A percentile compares a stretch with the other conserved stretches of the same genome.
phyloP scores from a whole-genome alignment of 2,113 vertebrate species.

The Pachypanchax playfairii region DNA sequence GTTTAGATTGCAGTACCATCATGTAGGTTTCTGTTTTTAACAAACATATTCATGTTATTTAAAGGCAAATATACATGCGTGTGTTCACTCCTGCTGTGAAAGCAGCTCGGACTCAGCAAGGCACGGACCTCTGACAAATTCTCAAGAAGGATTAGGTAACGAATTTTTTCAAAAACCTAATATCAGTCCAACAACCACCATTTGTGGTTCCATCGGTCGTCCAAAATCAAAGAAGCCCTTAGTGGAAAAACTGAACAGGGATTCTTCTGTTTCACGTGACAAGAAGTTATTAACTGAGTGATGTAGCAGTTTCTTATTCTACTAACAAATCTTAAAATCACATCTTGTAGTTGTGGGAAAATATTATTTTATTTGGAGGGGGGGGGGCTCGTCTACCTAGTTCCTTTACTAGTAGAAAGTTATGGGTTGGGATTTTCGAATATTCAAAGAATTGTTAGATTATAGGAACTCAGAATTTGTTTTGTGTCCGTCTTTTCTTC shows the following conservation, averaged over 20 bases:
- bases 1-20: too few relatives aligned
- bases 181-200: neutral
- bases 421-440: too few relatives aligned
- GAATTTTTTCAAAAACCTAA: neutral
- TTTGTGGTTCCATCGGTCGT: neutral
- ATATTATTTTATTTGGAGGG: neutral
- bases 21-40: too few relatives aligned
- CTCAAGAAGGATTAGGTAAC: neutral
- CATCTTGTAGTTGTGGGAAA: constrained; percentile 1
- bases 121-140: neutral
- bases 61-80: too few relatives aligned
- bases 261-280: neutral
- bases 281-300: neutral
- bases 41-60: too few relatives aligned
- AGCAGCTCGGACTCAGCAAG: neutral
- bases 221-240: neutral
- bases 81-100: too few relatives aligned
- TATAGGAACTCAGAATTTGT: too few relatives aligned
- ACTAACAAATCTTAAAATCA: neutral
- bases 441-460: too few relatives aligned
- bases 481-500: too few relatives aligned
- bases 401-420: too few relatives aligned
- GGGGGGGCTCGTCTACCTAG: too few relatives aligned
- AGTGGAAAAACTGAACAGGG: neutral
- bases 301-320: neutral